A percentile compares a stretch with the other conserved stretches of the same genome.
Evolutionary conservation across 2,888 invertebrate species (phyloP).

Genomic region (Iphiclides podalirius): DNA sequence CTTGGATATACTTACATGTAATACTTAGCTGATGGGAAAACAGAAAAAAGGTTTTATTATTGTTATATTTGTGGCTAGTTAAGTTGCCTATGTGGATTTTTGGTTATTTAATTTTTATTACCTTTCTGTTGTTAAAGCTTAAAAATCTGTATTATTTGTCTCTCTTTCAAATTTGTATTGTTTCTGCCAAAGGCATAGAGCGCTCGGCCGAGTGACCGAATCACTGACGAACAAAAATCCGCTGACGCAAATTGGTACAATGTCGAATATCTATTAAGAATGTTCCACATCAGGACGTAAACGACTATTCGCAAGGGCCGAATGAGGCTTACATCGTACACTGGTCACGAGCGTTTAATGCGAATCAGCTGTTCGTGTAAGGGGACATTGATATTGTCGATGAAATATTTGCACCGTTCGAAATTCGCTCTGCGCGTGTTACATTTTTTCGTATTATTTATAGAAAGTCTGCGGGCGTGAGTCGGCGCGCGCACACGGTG

Average conservation of each 20-base stretch:
- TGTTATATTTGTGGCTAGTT: too few species aligned
- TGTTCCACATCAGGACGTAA: too few species aligned
- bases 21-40: too few species aligned
- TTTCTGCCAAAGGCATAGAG: neutral
- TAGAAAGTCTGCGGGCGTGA: slow-evolving; percentile 72
- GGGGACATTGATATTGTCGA: slow-evolving; percentile 45
- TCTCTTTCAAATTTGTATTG: neutral
- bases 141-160: too few species aligned
- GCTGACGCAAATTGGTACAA: neutral
- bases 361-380: slow-evolving; percentile 31
- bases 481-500: slow-evolving; percentile 61
- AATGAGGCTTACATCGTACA: too few species aligned
- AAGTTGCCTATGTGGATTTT: too few species aligned
- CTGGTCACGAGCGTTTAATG: neutral
- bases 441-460: slow-evolving; percentile 77
- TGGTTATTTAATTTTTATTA: neutral
- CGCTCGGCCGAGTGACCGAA: slow-evolving; percentile 2
- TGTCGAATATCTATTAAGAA: neutral
- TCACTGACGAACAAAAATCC: neutral
- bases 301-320: too few species aligned
- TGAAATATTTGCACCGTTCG: slow-evolving; percentile 69
- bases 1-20: too few species aligned
- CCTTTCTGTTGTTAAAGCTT: neutral
- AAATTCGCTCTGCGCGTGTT: slow-evolving; percentile 58
- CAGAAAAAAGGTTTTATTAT: too few species aligned